Evolutionary conservation across 2,888 invertebrate species (phyloP).

Genomic region (Agrilus cyanescens): DNA sequence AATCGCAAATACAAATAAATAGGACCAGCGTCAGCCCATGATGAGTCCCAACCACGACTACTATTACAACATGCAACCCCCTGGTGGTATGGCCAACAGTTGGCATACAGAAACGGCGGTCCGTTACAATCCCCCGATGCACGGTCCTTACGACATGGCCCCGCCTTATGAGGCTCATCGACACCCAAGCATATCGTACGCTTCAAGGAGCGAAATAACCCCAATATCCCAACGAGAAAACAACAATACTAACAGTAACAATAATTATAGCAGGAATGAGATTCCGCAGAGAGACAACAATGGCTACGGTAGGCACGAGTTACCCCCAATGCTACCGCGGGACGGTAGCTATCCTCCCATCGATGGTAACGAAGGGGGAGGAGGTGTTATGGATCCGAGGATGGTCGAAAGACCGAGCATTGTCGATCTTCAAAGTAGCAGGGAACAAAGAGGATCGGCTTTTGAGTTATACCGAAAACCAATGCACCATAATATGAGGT

Average conservation of each 20-base stretch:
- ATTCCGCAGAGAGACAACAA: not conserved
- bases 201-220: constrained; percentile 33
- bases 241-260: constrained; percentile 23
- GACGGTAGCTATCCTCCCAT: constrained; percentile 1
- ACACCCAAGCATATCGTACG: constrained; percentile 34
- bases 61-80: constrained; percentile 26
- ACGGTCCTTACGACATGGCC: constrained; percentile 32
- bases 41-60: constrained; percentile 29
- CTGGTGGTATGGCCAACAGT: constrained; percentile 16
- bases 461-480: constrained; percentile 90
- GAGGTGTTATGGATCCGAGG: constrained; percentile 22
- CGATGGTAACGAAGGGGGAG: constrained; percentile 10
- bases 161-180: constrained; percentile 32
- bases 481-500: constrained; percentile 74
- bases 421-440: constrained; percentile 67
- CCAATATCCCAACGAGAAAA: constrained; percentile 28
- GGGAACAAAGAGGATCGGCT: constrained; percentile 87
- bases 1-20: not conserved
- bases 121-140: constrained; percentile 27
- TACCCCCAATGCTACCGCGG: not conserved
- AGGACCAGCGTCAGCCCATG: constrained; percentile 29
- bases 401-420: constrained; percentile 27
- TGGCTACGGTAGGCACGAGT: constrained; percentile 12
- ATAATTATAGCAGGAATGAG: too few relatives aligned
- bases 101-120: constrained; percentile 25